Percentiles rank a stretch among this genome's conserved stretches.
Conservation (phyloP, 2,888 invertebrate genomes). For the Spisula subtruncata region DNA sequence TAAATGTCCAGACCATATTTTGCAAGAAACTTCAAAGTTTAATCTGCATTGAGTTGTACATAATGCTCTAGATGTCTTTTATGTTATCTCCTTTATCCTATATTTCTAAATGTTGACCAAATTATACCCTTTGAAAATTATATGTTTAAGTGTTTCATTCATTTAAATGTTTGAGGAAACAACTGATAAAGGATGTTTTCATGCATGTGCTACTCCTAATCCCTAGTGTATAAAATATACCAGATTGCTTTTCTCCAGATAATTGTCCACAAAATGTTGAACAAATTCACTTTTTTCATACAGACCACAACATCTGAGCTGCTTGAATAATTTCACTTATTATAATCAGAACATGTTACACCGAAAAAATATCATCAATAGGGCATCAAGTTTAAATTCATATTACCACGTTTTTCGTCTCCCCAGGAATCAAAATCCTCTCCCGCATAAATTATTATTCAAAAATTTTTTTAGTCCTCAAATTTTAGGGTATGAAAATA, state of each 20-base stretch:
- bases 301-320: neutral
- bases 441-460: neutral
- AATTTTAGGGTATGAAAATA: slow-evolving; percentile 1
- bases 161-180: no score
- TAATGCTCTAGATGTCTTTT: no score
- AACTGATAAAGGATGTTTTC: no score
- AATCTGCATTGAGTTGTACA: no score
- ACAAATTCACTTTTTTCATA: neutral
- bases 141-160: no score
- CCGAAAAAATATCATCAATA: neutral
- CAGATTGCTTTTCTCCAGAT: neutral
- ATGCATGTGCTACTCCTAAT: neutral
- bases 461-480: neutral
- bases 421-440: neutral
- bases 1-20: no score
- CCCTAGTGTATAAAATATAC: neutral
- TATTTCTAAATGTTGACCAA: no score
- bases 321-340: neutral
- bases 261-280: neutral
- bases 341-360: neutral
- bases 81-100: no score
- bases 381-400: neutral
- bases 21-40: no score
- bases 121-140: no score
- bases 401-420: neutral